phyloP scores from a whole-genome alignment of 2,797 vertebrate species.

The Mormyrus proboscirostris region DNA sequence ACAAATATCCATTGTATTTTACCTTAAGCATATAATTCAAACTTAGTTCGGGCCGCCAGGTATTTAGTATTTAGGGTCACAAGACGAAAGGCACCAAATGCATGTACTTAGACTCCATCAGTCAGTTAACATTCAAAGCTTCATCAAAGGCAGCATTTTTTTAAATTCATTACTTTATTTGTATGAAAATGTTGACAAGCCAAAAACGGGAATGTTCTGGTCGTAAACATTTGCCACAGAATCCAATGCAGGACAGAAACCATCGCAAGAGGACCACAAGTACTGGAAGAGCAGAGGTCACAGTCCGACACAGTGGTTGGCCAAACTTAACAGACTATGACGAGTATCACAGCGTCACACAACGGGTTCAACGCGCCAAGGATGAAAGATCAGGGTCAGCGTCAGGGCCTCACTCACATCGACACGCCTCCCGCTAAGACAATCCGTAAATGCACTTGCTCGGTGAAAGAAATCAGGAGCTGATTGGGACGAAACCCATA shows the following conservation, averaged over 20 bases:
- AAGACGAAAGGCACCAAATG: not conserved
- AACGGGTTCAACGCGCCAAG: not conserved
- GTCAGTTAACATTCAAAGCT: not conserved
- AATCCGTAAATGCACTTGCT: not conserved
- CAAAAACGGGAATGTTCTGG: not conserved
- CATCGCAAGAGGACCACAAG: not conserved
- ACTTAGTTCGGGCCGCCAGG: not conserved
- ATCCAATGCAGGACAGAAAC: conserved; percentile 1
- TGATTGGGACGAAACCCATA: not conserved
- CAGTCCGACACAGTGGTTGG: not conserved
- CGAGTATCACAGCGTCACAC: not conserved
- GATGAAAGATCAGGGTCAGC: not conserved
- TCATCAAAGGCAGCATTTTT: not conserved
- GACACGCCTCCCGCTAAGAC: not conserved
- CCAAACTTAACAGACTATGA: not conserved
- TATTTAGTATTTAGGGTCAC: not conserved
- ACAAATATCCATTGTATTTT: not conserved
- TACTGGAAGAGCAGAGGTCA: conserved; percentile 14
- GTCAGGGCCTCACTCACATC: not conserved
- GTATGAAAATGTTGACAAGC: conserved; percentile 1
- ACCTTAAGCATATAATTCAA: not conserved
- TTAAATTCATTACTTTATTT: not conserved
- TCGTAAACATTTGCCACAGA: not conserved
- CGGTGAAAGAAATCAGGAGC: not conserved
- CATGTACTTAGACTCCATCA: not conserved